Conservation (phyloP, 2,888 invertebrate genomes). For the Dasysyrphus tricinctus region DNA sequence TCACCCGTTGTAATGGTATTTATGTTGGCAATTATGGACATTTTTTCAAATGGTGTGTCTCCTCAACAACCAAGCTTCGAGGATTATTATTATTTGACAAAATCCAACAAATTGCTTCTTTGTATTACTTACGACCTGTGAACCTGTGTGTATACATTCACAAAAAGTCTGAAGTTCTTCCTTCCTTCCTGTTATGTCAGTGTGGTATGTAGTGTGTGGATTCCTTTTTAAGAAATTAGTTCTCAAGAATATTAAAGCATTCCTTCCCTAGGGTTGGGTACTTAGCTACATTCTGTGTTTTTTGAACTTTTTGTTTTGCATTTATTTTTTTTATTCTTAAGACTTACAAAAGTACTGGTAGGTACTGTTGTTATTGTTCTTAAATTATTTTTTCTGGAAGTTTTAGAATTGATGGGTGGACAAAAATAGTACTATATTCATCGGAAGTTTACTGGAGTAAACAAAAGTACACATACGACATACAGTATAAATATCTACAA, state of each 20-base stretch:
- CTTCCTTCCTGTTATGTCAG: background rate
- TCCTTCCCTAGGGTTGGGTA: background rate
- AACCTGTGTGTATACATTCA: background rate
- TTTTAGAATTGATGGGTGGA: too few species aligned
- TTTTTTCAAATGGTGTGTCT: background rate
- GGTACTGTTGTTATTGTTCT: too few species aligned
- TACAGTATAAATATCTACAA: too few species aligned
- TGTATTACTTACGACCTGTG: background rate
- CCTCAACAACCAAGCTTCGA: background rate
- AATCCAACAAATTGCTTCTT: background rate
- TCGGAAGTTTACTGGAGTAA: too few species aligned
- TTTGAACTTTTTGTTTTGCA: background rate
- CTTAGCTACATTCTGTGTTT: background rate
- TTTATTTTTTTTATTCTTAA: too few species aligned
- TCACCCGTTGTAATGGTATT: too few species aligned
- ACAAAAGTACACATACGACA: too few species aligned
- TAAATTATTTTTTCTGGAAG: too few species aligned
- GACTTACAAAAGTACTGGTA: too few species aligned
- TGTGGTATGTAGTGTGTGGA: background rate
- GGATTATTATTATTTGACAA: background rate
- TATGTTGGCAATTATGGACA: background rate
- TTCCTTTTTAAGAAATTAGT: background rate
- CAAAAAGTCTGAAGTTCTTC: background rate
- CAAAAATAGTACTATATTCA: too few species aligned
- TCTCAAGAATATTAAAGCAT: too few species aligned